Percentiles rank a stretch among this genome's conserved stretches.
phyloP scores from a whole-genome alignment of 2,888 invertebrate species.

The Machimus atricapillus region DNA sequence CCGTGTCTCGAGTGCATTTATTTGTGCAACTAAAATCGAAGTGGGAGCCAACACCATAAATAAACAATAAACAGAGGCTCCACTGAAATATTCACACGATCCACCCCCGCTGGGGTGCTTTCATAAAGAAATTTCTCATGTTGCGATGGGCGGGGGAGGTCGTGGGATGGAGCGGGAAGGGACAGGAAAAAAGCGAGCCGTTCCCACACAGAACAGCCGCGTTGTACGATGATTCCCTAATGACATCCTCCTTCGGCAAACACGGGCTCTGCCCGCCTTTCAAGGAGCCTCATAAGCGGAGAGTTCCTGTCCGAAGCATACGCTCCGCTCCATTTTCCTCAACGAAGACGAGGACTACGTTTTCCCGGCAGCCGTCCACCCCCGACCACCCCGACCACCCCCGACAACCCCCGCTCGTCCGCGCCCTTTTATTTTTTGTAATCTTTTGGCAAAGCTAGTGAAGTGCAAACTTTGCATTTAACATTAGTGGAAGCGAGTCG shows the following conservation, averaged over 20 bases:
- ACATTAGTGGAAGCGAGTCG: conserved; percentile 14
- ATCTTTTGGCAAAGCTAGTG: conserved; percentile 36
- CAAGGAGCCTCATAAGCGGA: not conserved
- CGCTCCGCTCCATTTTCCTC: not conserved
- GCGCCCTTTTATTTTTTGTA: conserved; percentile 6
- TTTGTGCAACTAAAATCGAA: conserved; percentile 14
- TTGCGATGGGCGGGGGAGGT: not conserved
- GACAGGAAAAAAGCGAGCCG: not conserved
- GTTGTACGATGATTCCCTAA: conserved; percentile 23
- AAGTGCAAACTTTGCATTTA: conserved; percentile 40
- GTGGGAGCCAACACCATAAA: conserved; percentile 5
- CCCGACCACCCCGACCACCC: too few species aligned
- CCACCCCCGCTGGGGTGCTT: not conserved
- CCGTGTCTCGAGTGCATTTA: not conserved
- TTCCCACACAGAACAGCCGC: not conserved
- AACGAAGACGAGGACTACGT: not conserved
- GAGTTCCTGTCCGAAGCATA: not conserved
- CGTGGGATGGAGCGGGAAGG: not conserved
- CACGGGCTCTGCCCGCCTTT: not conserved
- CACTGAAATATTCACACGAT: conserved; percentile 5
- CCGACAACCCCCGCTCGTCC: not conserved
- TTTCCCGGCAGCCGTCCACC: not conserved
- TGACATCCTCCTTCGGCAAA: conserved; percentile 30
- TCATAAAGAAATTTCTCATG: not conserved
- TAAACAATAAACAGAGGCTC: conserved; percentile 17